Conservation (phyloP, 2,888 invertebrate species). For the Acanthopleura granulata region DNA sequence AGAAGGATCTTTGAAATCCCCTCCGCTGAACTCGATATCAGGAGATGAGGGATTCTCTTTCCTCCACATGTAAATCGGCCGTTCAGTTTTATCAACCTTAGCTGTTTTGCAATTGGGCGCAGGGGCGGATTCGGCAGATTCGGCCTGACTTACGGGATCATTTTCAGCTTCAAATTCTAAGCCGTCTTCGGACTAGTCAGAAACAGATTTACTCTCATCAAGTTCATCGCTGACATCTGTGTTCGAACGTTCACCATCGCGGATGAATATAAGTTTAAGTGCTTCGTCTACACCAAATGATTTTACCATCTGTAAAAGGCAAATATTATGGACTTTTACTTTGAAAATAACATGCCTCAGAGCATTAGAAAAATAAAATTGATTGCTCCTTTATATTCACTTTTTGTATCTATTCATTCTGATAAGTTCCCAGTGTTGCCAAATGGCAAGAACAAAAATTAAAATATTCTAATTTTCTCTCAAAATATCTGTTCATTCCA, state of each 20-base stretch:
- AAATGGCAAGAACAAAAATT: neutral
- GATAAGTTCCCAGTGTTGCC: neutral
- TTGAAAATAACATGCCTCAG: neutral
- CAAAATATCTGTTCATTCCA: neutral
- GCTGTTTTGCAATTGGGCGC: neutral
- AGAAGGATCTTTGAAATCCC: conserved; percentile 23
- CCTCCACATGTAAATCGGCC: conserved; percentile 2
- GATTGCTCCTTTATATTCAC: too few species aligned
- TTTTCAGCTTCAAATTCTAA: neutral
- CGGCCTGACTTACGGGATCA: neutral
- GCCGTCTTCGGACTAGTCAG: neutral
- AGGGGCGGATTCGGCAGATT: neutral
- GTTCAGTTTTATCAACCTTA: neutral
- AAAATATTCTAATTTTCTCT: neutral
- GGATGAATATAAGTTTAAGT: neutral
- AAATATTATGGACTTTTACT: too few species aligned
- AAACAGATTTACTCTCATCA: neutral
- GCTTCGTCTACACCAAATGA: neutral
- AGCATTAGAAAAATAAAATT: too few species aligned
- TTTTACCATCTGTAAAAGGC: neutral
- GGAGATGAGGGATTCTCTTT: conserved; percentile 17
- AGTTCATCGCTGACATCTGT: neutral
- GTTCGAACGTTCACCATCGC: neutral
- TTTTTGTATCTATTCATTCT: neutral
- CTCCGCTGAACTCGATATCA: conserved; percentile 22